phyloP scores from a whole-genome alignment of 2,113 vertebrate genomes.

The Caretta caretta region DNA sequence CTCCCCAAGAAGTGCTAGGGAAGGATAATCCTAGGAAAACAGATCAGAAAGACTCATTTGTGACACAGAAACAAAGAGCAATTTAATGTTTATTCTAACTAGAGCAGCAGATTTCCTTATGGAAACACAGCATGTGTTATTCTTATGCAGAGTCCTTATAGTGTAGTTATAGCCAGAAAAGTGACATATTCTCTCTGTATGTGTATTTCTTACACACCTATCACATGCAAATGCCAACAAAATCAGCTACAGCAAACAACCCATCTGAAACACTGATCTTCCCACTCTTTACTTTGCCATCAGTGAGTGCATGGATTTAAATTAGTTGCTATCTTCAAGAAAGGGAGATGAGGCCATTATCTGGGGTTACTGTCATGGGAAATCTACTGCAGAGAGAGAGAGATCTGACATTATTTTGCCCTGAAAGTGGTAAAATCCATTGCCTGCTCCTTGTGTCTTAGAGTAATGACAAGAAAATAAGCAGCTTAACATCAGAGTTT shows the following conservation, averaged over 20 bases:
- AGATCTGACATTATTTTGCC: not conserved
- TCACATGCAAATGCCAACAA: not conserved
- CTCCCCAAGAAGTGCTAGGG: constrained; percentile 94
- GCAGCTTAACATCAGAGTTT: not conserved
- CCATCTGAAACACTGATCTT: not conserved
- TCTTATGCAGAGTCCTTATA: not conserved
- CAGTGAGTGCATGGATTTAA: not conserved
- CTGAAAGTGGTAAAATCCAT: not conserved
- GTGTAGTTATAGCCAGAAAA: not conserved
- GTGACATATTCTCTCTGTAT: not conserved
- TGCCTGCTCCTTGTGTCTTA: not conserved
- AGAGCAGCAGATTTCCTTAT: not conserved
- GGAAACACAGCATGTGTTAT: not conserved
- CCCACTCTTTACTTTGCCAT: not conserved
- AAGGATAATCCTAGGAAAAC: constrained; percentile 91
- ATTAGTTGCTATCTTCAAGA: not conserved
- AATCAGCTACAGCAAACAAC: not conserved
- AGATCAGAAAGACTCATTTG: not conserved
- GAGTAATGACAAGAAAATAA: not conserved
- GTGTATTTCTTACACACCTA: not conserved
- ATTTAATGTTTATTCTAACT: not conserved
- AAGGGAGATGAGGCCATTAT: not conserved
- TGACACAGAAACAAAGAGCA: not conserved
- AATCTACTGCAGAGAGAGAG: not conserved
- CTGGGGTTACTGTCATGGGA: not conserved